phyloP scores from a whole-genome alignment of 2,888 invertebrate species.

The Coenonympha arcania region DNA sequence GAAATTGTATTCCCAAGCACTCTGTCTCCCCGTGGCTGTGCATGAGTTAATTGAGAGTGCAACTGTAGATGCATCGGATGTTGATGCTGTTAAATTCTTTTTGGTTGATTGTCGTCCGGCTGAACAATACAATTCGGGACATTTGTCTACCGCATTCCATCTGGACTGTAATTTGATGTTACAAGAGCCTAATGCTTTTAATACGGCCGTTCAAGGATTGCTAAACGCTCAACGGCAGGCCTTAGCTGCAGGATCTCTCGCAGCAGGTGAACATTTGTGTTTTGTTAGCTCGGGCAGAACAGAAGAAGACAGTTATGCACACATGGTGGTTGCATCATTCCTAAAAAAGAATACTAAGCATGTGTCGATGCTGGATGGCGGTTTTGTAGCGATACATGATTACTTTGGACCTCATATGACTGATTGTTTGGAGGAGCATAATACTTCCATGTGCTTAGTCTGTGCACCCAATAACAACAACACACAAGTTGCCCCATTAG shows the following conservation, averaged over 20 bases:
- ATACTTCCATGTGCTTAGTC: conserved; percentile 84
- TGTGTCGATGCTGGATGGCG: conserved; percentile 93
- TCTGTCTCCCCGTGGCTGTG: conserved; percentile 97
- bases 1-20: conserved; percentile 82
- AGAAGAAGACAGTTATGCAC: conserved; percentile 95
- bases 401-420: conserved; percentile 87
- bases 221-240: conserved; percentile 91
- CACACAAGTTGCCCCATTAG: conserved; percentile 45
- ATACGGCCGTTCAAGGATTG: conserved; percentile 93
- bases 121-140: conserved; percentile 97
- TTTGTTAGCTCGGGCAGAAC: conserved; percentile 94
- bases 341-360: conserved; percentile 94
- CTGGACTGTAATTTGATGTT: conserved; percentile 97
- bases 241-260: conserved; percentile 87
- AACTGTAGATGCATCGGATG: conserved; percentile 75
- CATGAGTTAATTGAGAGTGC: conserved; percentile 92
- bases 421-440: conserved; percentile 89
- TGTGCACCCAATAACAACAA: conserved; percentile 76
- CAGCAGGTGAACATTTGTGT: conserved; percentile 91
- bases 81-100: conserved; percentile 88
- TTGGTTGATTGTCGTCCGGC: conserved; percentile 97
- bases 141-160: conserved; percentile 97
- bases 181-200: conserved; percentile 95
- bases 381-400: conserved; percentile 88
- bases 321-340: conserved; percentile 98